Percentiles rank a stretch among this genome's conserved stretches.
phyloP scores from a whole-genome alignment of 2,888 invertebrate genomes.

The Cerastis rubricosa region DNA sequence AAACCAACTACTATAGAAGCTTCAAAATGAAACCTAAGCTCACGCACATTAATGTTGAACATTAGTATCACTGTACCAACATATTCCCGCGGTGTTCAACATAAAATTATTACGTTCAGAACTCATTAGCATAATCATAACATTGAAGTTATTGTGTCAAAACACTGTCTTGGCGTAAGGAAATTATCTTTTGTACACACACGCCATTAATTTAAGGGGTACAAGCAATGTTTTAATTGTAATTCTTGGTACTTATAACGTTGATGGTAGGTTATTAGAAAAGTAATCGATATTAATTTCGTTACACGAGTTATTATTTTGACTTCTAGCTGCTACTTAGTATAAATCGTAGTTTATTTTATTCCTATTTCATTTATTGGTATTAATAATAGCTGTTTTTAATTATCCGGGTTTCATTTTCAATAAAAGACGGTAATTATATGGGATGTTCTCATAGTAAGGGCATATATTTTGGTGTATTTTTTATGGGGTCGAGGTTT shows the following conservation, averaged over 20 bases:
- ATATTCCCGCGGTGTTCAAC: constrained; percentile 56
- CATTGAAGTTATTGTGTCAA: constrained; percentile 61
- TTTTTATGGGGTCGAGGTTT: background rate
- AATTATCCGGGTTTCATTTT: background rate
- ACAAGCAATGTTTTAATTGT: constrained; percentile 16
- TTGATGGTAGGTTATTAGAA: constrained; percentile 11
- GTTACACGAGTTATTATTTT: background rate
- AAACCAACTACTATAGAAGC: background rate
- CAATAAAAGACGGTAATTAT: background rate
- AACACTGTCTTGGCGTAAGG: constrained; percentile 60
- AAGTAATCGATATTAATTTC: constrained; percentile 31
- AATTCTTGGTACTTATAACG: constrained; percentile 12
- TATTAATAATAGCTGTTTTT: background rate
- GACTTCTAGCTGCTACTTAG: background rate
- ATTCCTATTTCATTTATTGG: background rate
- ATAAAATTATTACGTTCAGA: constrained; percentile 60
- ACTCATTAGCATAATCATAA: constrained; percentile 67
- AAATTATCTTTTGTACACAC: constrained; percentile 59
- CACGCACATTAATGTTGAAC: constrained; percentile 36
- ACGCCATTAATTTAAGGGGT: constrained; percentile 27
- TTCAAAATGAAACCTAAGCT: background rate
- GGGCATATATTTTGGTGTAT: background rate
- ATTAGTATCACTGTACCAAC: constrained; percentile 57
- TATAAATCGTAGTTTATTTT: background rate
- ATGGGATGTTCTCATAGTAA: too few relatives aligned